Evolutionary conservation across 2,888 invertebrate genomes (phyloP).

Genomic region (Mantis religiosa): DNA sequence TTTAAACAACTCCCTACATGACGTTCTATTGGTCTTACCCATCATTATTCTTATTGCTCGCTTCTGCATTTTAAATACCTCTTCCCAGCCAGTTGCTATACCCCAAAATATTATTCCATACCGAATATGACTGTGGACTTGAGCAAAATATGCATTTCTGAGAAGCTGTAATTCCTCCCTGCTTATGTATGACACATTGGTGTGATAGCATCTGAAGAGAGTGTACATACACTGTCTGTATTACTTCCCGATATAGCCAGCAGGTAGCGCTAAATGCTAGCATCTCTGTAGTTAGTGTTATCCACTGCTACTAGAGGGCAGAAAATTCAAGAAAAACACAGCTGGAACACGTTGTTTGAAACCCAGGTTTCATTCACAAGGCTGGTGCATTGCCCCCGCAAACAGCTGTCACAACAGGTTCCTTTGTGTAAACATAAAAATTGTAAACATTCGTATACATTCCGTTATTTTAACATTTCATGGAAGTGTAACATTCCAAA

Average conservation of each 20-base stretch:
- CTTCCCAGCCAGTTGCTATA: too few relatives aligned
- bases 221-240: too few relatives aligned
- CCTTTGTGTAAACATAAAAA: background rate
- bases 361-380: background rate
- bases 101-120: too few relatives aligned
- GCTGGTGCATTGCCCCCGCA: background rate
- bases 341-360: background rate
- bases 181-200: too few relatives aligned
- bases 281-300: background rate
- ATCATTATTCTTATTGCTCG: too few relatives aligned
- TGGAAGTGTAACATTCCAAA: background rate
- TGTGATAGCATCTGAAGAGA: too few relatives aligned
- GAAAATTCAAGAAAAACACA: background rate
- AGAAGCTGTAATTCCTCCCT: too few relatives aligned
- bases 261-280: background rate
- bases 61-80: too few relatives aligned
- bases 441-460: background rate
- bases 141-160: too few relatives aligned
- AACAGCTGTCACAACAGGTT: background rate
- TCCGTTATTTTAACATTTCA: background rate
- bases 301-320: background rate
- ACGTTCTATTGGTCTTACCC: too few relatives aligned
- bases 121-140: too few relatives aligned
- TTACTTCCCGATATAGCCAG: background rate
- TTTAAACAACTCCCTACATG: too few relatives aligned